A percentile compares a stretch with the other conserved stretches of the same genome.
Conservation (phyloP, 2,888 invertebrate genomes). For the Iselma pallidipennis region DNA sequence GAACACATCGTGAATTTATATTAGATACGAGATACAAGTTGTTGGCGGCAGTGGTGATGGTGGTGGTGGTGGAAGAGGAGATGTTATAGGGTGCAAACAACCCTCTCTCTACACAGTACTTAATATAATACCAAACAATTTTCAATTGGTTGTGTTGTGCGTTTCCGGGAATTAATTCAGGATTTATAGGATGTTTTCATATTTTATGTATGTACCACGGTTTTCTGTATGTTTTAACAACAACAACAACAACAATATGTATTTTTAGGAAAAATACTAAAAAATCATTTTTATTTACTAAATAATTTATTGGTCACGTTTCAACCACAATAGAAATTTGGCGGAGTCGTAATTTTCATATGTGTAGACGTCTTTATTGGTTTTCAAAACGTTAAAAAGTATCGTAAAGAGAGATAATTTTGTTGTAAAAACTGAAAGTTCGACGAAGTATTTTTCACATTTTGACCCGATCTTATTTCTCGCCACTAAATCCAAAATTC, state of each 20-base stretch:
- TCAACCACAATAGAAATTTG: constrained; percentile 1
- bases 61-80: constrained; percentile 11
- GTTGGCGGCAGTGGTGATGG: constrained; percentile 7
- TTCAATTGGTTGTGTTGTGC: not conserved
- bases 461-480: too few species aligned
- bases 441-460: too few species aligned
- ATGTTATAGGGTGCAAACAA: not conserved
- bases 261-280: too few species aligned
- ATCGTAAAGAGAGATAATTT: too few species aligned
- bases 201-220: too few species aligned
- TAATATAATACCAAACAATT: not conserved
- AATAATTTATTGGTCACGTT: not conserved
- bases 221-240: not conserved
- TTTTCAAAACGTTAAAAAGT: not conserved
- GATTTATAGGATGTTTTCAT: not conserved
- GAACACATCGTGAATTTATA: constrained; percentile 51
- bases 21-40: constrained; percentile 41
- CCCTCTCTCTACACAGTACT: not conserved
- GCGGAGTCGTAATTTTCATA: not conserved
- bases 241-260: not conserved
- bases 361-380: not conserved
- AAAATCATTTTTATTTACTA: not conserved
- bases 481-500: too few species aligned
- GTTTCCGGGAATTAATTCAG: not conserved
- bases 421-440: too few species aligned